Evolutionary conservation across 2,797 vertebrate species (phyloP).

Genomic region (Australoheros facetus): DNA sequence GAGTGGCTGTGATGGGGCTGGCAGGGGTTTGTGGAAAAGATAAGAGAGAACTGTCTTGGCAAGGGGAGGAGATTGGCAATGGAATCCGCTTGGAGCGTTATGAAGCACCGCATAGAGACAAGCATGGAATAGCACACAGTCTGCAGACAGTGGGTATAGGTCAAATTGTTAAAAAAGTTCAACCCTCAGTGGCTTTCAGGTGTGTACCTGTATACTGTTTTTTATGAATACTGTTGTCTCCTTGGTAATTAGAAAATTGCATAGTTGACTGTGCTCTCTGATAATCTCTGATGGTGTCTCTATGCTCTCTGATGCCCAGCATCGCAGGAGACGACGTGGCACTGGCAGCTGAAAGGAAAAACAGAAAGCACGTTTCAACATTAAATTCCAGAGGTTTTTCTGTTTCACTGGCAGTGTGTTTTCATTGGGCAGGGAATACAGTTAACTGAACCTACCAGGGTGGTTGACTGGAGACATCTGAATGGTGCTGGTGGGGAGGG

Average conservation of each 20-base stretch:
- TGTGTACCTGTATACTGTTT: conserved; percentile 90
- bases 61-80: conserved; percentile 29
- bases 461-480: conserved; percentile 96
- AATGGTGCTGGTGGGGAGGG: conserved; percentile 88
- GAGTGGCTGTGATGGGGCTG: conserved; percentile 24
- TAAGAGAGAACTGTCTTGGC: conserved; percentile 39
- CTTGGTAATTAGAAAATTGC: conserved; percentile 97
- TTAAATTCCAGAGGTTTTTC: conserved; percentile 62
- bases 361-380: conserved; percentile 16
- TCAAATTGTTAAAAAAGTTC: not conserved
- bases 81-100: conserved; percentile 45
- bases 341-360: conserved; percentile 86
- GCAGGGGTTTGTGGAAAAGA: conserved; percentile 34
- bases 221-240: conserved; percentile 89
- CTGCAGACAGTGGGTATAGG: conserved; percentile 26
- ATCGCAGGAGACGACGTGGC: conserved; percentile 94
- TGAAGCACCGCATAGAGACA: conserved; percentile 25
- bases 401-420: conserved; percentile 24
- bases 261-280: conserved; percentile 92
- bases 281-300: conserved; percentile 84
- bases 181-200: not conserved
- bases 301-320: conserved; percentile 92
- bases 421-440: conserved; percentile 5
- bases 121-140: conserved; percentile 30
- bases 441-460: conserved; percentile 82